phyloP scores from a whole-genome alignment of 2,888 invertebrate genomes.

The Flexamia atlantica region DNA sequence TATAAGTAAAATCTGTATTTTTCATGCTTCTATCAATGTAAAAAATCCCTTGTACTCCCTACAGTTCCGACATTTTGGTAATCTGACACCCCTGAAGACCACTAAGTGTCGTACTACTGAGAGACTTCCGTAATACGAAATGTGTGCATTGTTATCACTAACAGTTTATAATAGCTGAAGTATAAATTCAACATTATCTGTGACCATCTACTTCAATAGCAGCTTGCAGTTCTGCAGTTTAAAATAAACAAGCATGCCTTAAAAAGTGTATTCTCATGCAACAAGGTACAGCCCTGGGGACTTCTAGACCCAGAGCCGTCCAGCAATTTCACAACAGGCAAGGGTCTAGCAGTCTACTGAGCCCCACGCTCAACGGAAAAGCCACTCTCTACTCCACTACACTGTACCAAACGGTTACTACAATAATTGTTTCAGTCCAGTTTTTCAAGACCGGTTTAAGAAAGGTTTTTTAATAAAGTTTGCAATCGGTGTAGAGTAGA shows the following conservation, averaged over 20 bases:
- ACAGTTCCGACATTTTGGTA: no score
- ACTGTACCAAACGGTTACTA: neutral
- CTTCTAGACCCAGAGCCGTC: slow-evolving; percentile 31
- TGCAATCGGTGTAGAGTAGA: neutral
- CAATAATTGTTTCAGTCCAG: neutral
- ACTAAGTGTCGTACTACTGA: no score
- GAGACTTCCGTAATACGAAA: no score
- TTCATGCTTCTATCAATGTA: no score
- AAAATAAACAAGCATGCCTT: neutral
- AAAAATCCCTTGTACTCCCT: no score
- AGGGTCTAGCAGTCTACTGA: slow-evolving; percentile 42
- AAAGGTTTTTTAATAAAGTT: neutral
- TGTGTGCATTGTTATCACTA: no score
- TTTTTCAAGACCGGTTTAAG: neutral
- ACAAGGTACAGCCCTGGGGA: slow-evolving; percentile 41
- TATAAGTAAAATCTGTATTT: no score
- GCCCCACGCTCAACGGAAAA: slow-evolving; percentile 23
- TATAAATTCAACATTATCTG: no score
- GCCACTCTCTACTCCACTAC: slow-evolving; percentile 17
- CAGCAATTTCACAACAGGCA: slow-evolving; percentile 13
- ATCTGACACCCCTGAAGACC: no score
- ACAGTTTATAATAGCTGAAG: no score
- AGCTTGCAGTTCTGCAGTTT: neutral
- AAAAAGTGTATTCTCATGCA: neutral
- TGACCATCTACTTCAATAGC: no score